Evolutionary conservation across 2,888 invertebrate genomes (phyloP).

Genomic region (Cheilosia soror): DNA sequence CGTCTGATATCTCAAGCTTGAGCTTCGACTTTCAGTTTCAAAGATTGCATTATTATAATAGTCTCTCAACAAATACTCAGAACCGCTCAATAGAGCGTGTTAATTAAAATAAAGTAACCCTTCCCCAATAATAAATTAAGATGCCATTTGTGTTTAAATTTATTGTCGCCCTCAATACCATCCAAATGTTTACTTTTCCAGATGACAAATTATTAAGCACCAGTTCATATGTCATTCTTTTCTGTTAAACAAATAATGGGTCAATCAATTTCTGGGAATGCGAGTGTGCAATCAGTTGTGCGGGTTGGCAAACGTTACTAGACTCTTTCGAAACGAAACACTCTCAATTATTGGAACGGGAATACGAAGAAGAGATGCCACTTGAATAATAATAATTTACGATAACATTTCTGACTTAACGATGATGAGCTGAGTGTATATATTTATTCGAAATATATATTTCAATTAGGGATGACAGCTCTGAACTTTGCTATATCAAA

Average conservation of each 20-base stretch:
- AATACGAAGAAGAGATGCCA: conserved; percentile 6
- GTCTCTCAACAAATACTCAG: background rate
- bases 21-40: no score
- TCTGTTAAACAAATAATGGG: conserved; percentile 40
- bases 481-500: conserved; percentile 18
- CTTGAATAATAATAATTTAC: conserved; percentile 29
- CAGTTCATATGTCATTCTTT: conserved; percentile 21
- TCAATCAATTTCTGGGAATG: conserved; percentile 47
- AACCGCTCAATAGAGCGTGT: background rate
- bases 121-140: conserved; percentile 20
- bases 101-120: conserved; percentile 1
- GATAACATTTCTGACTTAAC: background rate
- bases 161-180: conserved; percentile 41
- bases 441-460: background rate
- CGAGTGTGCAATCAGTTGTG: conserved; percentile 13
- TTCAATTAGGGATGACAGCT: conserved; percentile 9
- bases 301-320: background rate
- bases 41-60: background rate
- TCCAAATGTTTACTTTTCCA: conserved; percentile 11
- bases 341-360: conserved; percentile 9
- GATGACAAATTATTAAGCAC: conserved; percentile 44
- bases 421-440: background rate
- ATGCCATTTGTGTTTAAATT: conserved; percentile 37
- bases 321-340: conserved; percentile 23
- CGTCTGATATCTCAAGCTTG: no score